Evolutionary conservation across 2,797 vertebrate species (phyloP).

Genomic region (Acomys russatus): DNA sequence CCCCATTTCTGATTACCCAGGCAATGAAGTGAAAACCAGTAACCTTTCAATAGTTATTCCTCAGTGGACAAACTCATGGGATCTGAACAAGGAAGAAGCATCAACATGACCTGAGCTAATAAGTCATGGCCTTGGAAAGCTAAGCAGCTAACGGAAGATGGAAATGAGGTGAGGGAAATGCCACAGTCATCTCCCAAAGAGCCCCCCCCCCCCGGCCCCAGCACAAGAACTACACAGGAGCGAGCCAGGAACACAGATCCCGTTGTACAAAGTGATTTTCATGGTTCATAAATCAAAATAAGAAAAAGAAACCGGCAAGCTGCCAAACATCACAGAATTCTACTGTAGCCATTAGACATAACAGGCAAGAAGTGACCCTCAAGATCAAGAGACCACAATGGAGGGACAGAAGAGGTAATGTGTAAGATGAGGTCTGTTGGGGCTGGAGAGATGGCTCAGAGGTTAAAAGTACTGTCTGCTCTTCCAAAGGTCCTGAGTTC

Average conservation of each 20-base stretch:
- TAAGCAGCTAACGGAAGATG: neutral
- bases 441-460: too few relatives aligned
- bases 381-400: neutral
- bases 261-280: neutral
- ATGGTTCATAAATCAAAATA: neutral
- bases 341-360: neutral
- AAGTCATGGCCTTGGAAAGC: neutral
- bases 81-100: neutral
- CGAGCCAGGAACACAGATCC: neutral
- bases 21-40: slow-evolving; percentile 51
- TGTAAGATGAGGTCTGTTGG: neutral
- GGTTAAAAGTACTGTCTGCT: too few relatives aligned
- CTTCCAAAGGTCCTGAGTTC: too few relatives aligned
- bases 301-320: neutral
- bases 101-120: neutral
- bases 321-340: neutral
- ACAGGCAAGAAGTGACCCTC: neutral
- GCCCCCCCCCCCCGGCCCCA: neutral
- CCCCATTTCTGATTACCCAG: slow-evolving; percentile 60
- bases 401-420: neutral
- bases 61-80: neutral
- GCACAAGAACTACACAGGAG: neutral
- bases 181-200: neutral
- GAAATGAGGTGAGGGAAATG: neutral
- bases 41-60: neutral